Evolutionary conservation across 2,113 vertebrate species (phyloP).

Genomic region (Ammodramus savannarum): DNA sequence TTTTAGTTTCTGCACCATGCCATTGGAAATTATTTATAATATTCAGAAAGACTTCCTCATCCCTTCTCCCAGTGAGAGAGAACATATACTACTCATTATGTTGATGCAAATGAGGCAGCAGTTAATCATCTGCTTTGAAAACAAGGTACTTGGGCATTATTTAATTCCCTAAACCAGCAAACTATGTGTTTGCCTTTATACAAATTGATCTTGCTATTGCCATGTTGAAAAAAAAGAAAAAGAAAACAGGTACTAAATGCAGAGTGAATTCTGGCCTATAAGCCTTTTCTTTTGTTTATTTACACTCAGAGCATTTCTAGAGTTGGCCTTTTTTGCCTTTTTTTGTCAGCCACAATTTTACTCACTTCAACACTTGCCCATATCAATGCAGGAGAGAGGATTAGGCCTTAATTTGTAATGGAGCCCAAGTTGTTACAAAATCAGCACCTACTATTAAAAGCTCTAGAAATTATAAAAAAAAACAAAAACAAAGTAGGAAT

Average conservation of each 20-base stretch:
- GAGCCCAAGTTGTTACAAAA: neutral
- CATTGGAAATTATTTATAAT: neutral
- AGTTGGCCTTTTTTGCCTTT: neutral
- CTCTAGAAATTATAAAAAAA: neutral
- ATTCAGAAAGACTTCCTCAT: neutral
- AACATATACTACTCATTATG: neutral
- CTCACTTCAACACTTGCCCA: neutral
- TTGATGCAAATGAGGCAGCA: neutral
- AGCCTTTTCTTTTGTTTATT: neutral
- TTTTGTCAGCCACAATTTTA: neutral
- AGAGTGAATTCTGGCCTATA: neutral
- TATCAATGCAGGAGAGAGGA: neutral
- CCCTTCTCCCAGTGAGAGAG: neutral
- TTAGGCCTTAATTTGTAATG: neutral
- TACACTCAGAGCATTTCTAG: neutral
- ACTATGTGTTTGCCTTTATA: neutral
- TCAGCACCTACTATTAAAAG: neutral
- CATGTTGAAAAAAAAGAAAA: neutral
- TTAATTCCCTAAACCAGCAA: neutral
- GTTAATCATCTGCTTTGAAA: constrained; percentile 1
- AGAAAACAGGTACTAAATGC: neutral
- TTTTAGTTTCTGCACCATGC: neutral
- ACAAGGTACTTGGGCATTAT: neutral
- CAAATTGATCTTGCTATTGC: neutral
- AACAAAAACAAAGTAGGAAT: neutral